Base-by-base conservation (phyloP, 2,797 vertebrate species). In the Karalla daura region DNA sequence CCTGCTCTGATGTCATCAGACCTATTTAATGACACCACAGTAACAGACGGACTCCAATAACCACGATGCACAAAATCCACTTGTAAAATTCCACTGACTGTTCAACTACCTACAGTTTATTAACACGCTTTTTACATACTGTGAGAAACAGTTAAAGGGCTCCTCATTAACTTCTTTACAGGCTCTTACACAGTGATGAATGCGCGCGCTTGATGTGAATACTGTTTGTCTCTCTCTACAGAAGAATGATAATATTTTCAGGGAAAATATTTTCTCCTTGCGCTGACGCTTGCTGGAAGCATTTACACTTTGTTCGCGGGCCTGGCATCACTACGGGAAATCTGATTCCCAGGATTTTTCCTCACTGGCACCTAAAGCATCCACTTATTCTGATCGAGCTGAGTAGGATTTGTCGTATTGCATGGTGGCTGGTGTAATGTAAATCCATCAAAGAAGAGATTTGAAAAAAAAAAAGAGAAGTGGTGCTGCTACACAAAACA, bases 241-340 rank as follows among this genome's bases (percentile, higher is more conserved):
- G 65, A 14, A 39, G 27, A 37, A 43, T 51, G 32, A 70, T 53
- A 63, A 76, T 80, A 75, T 81, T 80, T 83, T 72, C 15, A 79
- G 17, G 46, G 37, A 46, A 78, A 77, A 68, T 58, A 67, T 69
- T 73, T 77, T 30, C 43, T 66, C 21, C 21, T 17, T 3, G 5
- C 47, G 43, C 49, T 45, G 39, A 52, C 28, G 50, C 37, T 55
- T 4, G 44, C 55, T 84, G 66, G 56, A 70, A 50, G 68, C 63
- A 63, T 45, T 68, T 76, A 25, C n/a, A 58, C 45, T 66, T 33
- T 67, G 50, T 75, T 80, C 63, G 61, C 70, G 68, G 61, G 65
- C 51, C 67, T 81, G 78, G 74, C 66, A 30, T 60, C 6, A 21
- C 24, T 13, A 9, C 53, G 76, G 54, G 75, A 89, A 84, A 80